These are phyloP conservation scores for Steinernema hermaphroditum DNA, from an alignment of 2,888 invertebrate genomes.

Conservation along the genomic window DNA sequence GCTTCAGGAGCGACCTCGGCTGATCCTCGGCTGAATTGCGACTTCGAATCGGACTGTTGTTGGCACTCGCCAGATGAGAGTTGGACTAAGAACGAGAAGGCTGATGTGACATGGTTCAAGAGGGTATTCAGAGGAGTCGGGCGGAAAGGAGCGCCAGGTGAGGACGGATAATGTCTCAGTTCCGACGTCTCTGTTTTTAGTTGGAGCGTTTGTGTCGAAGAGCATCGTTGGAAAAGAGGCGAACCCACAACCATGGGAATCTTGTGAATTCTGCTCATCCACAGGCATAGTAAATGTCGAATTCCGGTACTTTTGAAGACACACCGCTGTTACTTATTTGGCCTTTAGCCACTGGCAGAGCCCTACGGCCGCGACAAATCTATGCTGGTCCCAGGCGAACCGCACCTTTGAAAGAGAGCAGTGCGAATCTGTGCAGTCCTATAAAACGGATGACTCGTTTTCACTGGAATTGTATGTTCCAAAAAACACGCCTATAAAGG, in stretches of 20 bases:
- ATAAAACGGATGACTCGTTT: background rate
- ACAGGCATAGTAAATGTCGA: slow-evolving; percentile 42
- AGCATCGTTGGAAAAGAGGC: slow-evolving; percentile 1
- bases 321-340: background rate
- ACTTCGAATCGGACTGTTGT: slow-evolving; percentile 15
- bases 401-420: slow-evolving; percentile 30
- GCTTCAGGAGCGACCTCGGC: background rate
- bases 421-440: slow-evolving; percentile 3
- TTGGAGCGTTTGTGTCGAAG: background rate
- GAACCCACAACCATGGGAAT: slow-evolving; percentile 23
- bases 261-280: slow-evolving; percentile 45
- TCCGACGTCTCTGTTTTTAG: background rate
- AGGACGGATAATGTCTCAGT: background rate
- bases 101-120: background rate
- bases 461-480: slow-evolving; percentile 19
- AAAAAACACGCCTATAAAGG: slow-evolving; percentile 22
- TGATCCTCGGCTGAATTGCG: background rate
- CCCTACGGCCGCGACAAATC: slow-evolving; percentile 45
- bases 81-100: background rate
- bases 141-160: background rate
- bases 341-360: slow-evolving; percentile 50
- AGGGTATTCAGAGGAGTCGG: slow-evolving; percentile 9
- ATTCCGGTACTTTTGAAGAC: slow-evolving; percentile 39
- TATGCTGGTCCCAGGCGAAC: slow-evolving; percentile 47
- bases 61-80: slow-evolving; percentile 12